Conservation (phyloP, 2,113 vertebrate species). For the Podocnemis expansa region DNA sequence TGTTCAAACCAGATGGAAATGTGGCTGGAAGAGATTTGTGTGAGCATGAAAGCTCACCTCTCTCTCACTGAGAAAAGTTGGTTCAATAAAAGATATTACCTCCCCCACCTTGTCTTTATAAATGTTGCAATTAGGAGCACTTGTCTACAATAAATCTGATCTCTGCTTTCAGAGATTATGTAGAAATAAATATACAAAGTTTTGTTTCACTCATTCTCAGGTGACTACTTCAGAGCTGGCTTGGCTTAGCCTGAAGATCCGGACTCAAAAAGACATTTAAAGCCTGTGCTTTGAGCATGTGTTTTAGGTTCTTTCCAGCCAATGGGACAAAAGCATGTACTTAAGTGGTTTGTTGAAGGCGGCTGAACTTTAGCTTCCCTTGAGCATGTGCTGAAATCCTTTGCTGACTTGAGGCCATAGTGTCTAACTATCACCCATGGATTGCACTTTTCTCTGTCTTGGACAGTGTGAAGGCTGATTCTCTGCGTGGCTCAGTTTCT, state of each 20-base stretch:
- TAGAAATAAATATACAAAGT: background rate
- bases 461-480: background rate
- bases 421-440: no score
- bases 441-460: background rate
- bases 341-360: no score
- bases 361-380: background rate
- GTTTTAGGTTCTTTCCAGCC: background rate
- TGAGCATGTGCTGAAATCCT: background rate
- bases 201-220: background rate
- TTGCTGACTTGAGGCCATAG: background rate
- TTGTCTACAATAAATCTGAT: constrained; percentile 43
- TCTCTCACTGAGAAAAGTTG: background rate
- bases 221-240: background rate
- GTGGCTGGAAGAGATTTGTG: background rate
- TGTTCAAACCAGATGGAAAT: background rate
- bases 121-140: constrained; percentile 2
- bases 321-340: background rate
- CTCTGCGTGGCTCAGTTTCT: background rate
- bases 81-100: background rate
- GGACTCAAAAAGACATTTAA: background rate
- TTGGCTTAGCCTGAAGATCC: background rate
- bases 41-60: background rate
- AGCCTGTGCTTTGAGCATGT: background rate
- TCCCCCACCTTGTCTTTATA: background rate
- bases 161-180: constrained; percentile 9